Conservation (phyloP, 2,888 invertebrate species). For the Caenorhabditis sp. region DNA sequence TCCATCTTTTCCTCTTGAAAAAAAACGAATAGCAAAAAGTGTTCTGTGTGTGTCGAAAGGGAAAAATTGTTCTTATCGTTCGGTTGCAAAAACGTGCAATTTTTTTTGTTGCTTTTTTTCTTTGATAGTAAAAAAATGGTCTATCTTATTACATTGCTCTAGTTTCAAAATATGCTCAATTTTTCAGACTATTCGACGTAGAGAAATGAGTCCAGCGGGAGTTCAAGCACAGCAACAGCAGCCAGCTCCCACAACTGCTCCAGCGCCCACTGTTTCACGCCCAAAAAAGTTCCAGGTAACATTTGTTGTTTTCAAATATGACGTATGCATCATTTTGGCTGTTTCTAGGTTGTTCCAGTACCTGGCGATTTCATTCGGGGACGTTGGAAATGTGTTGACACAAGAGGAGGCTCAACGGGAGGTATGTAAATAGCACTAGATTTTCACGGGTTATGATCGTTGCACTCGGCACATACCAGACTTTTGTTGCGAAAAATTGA, state of each 20-base stretch:
- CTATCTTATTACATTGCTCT: no score
- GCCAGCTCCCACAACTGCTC: neutral
- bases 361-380: constrained; percentile 67
- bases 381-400: constrained; percentile 61
- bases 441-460: neutral
- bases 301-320: constrained; percentile 15
- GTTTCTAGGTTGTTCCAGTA: constrained; percentile 62
- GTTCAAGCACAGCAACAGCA: neutral
- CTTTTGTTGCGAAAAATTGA: no score
- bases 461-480: no score
- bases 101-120: neutral
- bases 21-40: neutral
- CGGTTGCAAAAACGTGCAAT: neutral
- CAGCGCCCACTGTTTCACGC: constrained; percentile 14
- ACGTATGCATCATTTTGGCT: neutral
- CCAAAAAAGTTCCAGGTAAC: constrained; percentile 32
- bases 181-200: constrained; percentile 5
- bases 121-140: constrained; percentile 1
- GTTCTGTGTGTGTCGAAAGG: neutral
- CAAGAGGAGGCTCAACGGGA: constrained; percentile 37
- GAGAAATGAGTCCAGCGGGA: constrained; percentile 6
- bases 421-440: constrained; percentile 9
- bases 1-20: neutral
- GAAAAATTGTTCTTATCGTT: neutral
- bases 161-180: neutral